These are phyloP conservation scores for Dendrolimus houi DNA, from an alignment of 2,888 invertebrate genomes.

Conservation along the genomic window DNA sequence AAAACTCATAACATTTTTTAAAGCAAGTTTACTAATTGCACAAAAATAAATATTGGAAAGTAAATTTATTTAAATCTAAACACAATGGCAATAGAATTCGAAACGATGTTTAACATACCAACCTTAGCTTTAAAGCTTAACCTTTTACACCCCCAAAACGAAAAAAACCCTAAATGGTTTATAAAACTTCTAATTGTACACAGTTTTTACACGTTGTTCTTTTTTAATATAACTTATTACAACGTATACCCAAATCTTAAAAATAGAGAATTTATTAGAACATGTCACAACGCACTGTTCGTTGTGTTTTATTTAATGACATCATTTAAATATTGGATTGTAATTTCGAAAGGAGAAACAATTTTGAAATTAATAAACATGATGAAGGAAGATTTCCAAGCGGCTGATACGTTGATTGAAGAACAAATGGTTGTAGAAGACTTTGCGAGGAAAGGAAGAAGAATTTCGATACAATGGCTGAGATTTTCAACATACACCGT, in stretches of 20 bases:
- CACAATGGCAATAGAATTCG: slow-evolving; percentile 19
- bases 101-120: slow-evolving; percentile 14
- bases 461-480: slow-evolving; percentile 29
- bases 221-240: slow-evolving; percentile 11
- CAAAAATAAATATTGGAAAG: too few relatives aligned
- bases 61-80: too few relatives aligned
- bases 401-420: slow-evolving; percentile 10
- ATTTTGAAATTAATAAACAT: slow-evolving; percentile 20
- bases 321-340: slow-evolving; percentile 11
- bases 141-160: slow-evolving; percentile 14
- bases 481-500: not conserved
- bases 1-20: too few relatives aligned
- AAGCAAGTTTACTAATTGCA: too few relatives aligned
- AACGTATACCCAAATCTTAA: slow-evolving; percentile 13
- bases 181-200: slow-evolving; percentile 7
- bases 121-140: slow-evolving; percentile 11
- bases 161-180: slow-evolving; percentile 17
- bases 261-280: slow-evolving; percentile 13
- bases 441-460: slow-evolving; percentile 20
- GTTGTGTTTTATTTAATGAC: slow-evolving; percentile 8
- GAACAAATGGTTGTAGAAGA: slow-evolving; percentile 22
- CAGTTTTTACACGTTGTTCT: slow-evolving; percentile 5
- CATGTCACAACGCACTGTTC: slow-evolving; percentile 17
- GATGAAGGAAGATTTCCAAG: slow-evolving; percentile 29
- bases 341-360: slow-evolving; percentile 19